Percentiles rank a stretch among this genome's conserved stretches.
Conservation (phyloP, 1,140 invertebrate genomes). For the Drosophila busckii region DNA sequence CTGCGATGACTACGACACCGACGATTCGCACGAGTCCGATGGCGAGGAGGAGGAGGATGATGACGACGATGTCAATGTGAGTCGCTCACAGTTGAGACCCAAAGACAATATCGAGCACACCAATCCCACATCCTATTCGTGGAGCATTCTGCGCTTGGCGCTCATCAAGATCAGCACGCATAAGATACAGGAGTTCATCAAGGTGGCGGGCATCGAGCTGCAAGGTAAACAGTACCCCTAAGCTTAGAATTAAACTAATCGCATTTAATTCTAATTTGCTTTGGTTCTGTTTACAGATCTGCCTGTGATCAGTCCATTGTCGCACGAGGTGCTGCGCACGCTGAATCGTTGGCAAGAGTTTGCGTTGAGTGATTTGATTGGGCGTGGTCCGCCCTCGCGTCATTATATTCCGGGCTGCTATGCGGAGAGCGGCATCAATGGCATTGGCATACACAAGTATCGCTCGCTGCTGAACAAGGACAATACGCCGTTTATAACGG, state of each 20-base stretch:
- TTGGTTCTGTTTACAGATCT: slow-evolving; percentile 83
- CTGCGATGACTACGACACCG: slow-evolving; percentile 93
- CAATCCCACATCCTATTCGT: slow-evolving; percentile 95
- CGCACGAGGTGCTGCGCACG: slow-evolving; percentile 92
- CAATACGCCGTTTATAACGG: slow-evolving; percentile 95
- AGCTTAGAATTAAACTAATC: not conserved
- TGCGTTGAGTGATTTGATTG: slow-evolving; percentile 78
- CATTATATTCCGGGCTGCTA: slow-evolving; percentile 83
- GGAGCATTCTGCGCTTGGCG: slow-evolving; percentile 94
- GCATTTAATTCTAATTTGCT: not conserved
- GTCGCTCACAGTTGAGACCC: slow-evolving; percentile 79
- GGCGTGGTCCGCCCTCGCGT: slow-evolving; percentile 43
- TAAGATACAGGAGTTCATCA: slow-evolving; percentile 85
- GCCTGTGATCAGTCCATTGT: slow-evolving; percentile 94
- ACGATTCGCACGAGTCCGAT: slow-evolving; percentile 88
- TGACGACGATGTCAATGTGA: slow-evolving; percentile 82
- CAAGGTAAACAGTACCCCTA: slow-evolving; percentile 83
- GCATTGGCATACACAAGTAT: slow-evolving; percentile 95
- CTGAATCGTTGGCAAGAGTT: slow-evolving; percentile 92
- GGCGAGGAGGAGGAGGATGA: slow-evolving; percentile 87
- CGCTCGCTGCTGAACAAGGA: slow-evolving; percentile 92
- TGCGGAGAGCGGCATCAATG: slow-evolving; percentile 85
- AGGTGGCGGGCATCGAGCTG: slow-evolving; percentile 93
- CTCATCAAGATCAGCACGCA: slow-evolving; percentile 90
- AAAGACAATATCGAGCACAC: slow-evolving; percentile 91